Evolutionary conservation across 2,888 invertebrate genomes (phyloP).

Genomic region (Dryocosmus kuriphilus): DNA sequence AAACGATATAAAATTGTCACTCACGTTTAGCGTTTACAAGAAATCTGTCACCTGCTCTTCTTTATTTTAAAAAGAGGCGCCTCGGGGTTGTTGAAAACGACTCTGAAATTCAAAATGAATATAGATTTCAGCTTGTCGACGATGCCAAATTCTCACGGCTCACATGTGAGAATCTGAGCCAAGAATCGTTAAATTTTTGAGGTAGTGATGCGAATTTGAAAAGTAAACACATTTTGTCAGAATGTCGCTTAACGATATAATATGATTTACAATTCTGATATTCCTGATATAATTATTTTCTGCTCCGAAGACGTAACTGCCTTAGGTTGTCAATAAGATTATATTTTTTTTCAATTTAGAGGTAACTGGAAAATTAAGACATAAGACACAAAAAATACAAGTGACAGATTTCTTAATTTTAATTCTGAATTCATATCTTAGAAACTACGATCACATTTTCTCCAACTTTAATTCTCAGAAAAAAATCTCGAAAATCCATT

Average conservation of each 20-base stretch:
- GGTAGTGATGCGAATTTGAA: not conserved
- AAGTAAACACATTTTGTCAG: conserved; percentile 8
- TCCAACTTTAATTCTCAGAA: not conserved
- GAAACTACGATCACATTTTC: not conserved
- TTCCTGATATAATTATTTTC: not conserved
- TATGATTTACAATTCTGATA: not conserved
- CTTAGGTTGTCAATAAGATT: not conserved
- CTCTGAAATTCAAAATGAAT: conserved; percentile 19
- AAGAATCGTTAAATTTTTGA: conserved; percentile 1
- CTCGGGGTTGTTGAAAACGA: conserved; percentile 21
- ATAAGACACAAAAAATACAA: not conserved
- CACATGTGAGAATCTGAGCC: conserved; percentile 17
- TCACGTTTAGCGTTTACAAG: conserved; percentile 29
- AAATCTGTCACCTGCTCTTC: conserved; percentile 37
- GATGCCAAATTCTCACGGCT: conserved; percentile 43
- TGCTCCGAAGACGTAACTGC: too few relatives aligned
- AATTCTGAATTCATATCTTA: not conserved
- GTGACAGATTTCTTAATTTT: conserved; percentile 5
- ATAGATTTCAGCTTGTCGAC: conserved; percentile 18
- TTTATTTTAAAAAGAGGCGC: conserved; percentile 19
- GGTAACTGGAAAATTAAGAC: too few relatives aligned
- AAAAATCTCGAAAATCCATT: not conserved
- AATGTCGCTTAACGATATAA: not conserved
- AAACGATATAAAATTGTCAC: conserved; percentile 8
- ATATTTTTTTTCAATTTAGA: not conserved